Base-by-base conservation (phyloP, 2,888 invertebrate species). In the Xestia xanthographa region DNA sequence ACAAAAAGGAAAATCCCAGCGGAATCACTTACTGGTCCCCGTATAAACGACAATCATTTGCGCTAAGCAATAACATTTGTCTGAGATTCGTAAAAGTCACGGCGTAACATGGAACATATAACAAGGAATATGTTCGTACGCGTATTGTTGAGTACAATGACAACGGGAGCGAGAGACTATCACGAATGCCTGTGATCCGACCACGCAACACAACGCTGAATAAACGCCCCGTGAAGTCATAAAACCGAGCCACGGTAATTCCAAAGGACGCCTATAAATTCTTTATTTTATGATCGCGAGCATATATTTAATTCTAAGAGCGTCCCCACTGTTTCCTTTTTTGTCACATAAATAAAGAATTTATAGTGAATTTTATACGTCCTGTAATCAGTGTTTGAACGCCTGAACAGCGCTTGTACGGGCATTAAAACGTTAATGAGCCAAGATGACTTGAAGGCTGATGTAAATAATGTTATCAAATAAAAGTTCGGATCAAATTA, bases 181-280 rank as follows among this genome's bases (percentile, higher is more conserved):
- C 93, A 90, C 92, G 92, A 93, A 94, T 92, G 93, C 90, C 91
- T 90, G 90, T 92, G 92, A 93, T 94, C 93, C 95, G 92, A 93
- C 92, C 94, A 94, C 93, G 93, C 94, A 92, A 91, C 91, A 92
- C 93, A 92, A 85, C 90, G 86, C 83, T 83, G 92, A 95, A 94
- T 94, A 95, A 96, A 96, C 94, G 94, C 94, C 93, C 95, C 95
- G 95, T 96, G 92, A 95, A 95, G 93, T 93, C 94, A 94, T 96
- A 96, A 96, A 96, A 95, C 93, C 94, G 91, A 92, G 92, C 95
- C 95, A 94, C 94, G 93, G 95, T 95, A 95, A 95, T 94, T 94
- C 94, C 94, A 95, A 95, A 95, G 96, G 96, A 95, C 94, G 94
- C 92, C 96, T 94, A 96, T 96, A 96, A 96, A 96, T 96, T 95